Evolutionary conservation across 2,797 vertebrate genomes (phyloP).

Genomic region (Phrynocephalus guinanensis): DNA sequence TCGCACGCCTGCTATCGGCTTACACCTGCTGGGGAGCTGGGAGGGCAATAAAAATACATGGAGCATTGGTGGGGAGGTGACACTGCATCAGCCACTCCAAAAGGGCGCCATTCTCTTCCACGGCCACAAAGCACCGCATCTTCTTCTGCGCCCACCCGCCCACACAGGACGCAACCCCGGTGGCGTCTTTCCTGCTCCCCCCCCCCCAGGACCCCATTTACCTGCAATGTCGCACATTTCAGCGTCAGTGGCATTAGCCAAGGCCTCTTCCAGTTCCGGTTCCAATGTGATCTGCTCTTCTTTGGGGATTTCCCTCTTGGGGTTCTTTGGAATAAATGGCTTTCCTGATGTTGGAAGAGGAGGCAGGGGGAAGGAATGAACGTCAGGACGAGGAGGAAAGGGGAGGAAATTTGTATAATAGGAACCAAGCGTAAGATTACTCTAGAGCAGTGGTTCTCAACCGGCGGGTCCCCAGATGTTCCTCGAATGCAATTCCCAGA

Average conservation of each 20-base stretch:
- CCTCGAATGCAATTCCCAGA: no score
- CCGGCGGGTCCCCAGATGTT: no score
- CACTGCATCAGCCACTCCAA: background rate
- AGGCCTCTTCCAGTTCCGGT: constrained; percentile 93
- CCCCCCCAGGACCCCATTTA: constrained; percentile 48
- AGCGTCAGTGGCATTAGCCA: constrained; percentile 91
- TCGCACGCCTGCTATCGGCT: background rate
- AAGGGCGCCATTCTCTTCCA: background rate
- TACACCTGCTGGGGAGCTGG: constrained; percentile 1
- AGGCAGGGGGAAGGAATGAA: background rate
- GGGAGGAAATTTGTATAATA: no score
- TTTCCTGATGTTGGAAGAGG: constrained; percentile 80
- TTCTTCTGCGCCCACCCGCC: no score
- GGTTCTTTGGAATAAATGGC: constrained; percentile 85
- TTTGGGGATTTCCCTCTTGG: constrained; percentile 80
- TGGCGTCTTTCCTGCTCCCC: fast-evolving
- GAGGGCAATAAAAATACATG: constrained; percentile 6
- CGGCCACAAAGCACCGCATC: background rate
- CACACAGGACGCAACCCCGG: background rate
- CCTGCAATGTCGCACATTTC: constrained; percentile 98
- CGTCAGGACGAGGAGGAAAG: no score
- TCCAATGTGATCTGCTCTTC: constrained; percentile 92
- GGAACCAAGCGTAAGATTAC: no score
- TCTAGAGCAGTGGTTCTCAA: no score
- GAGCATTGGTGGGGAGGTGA: background rate